These are phyloP conservation scores for Paedocypris sp. DNA, from an alignment of 2,113 vertebrate genomes.

Conservation along the genomic window DNA sequence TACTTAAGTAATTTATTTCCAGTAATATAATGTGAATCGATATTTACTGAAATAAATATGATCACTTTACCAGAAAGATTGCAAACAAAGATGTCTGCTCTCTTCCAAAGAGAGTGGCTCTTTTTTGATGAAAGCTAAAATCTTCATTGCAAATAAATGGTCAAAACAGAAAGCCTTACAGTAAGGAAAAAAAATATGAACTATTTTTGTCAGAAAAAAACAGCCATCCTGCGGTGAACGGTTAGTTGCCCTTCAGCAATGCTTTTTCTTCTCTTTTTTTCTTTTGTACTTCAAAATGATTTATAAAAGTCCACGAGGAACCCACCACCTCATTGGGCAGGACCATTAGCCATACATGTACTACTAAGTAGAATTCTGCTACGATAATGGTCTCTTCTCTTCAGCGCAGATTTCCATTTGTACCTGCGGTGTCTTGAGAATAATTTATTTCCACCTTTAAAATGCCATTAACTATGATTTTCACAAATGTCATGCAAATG, in stretches of 20 bases:
- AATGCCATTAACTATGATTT: not conserved
- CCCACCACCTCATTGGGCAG: constrained; percentile 2
- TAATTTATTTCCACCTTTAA: not conserved
- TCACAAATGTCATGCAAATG: not conserved
- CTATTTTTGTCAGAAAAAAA: constrained; percentile 7
- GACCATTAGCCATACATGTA: constrained; percentile 5
- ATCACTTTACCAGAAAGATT: too few species aligned
- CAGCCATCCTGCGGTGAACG: not conserved
- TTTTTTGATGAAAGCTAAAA: too few species aligned
- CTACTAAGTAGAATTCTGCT: constrained; percentile 43
- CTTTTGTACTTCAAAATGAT: not conserved
- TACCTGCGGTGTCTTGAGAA: constrained; percentile 1
- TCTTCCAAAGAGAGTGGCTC: too few species aligned
- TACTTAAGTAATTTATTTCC: too few species aligned
- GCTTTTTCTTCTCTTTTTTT: not conserved
- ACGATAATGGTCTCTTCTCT: constrained; percentile 71
- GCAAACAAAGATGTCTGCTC: too few species aligned
- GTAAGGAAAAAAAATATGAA: too few species aligned
- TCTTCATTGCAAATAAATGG: too few species aligned
- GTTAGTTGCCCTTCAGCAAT: not conserved
- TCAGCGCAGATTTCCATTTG: not conserved
- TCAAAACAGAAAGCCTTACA: too few species aligned
- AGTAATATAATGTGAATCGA: too few species aligned
- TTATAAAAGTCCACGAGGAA: constrained; percentile 4
- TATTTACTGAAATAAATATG: too few species aligned